phyloP scores from a whole-genome alignment of 2,797 vertebrate genomes.

The Trichosurus vulpecula region DNA sequence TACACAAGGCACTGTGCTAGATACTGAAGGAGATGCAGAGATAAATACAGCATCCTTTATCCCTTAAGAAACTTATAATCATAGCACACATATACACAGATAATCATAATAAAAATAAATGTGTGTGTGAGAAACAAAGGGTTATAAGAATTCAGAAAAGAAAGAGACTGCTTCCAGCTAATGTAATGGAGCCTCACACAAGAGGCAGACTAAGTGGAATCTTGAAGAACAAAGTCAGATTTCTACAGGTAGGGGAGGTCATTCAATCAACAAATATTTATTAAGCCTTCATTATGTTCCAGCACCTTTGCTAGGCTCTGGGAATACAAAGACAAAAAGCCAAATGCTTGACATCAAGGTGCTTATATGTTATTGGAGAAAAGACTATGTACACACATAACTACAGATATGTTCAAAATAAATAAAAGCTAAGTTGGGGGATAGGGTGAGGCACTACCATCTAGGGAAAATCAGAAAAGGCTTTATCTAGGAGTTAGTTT shows the following conservation, averaged over 20 bases:
- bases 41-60: not conserved
- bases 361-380: not conserved
- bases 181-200: not conserved
- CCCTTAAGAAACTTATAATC: not conserved
- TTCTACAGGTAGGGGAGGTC: not conserved
- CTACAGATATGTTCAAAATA: not conserved
- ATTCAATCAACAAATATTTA: not conserved
- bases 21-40: slow-evolving; percentile 6
- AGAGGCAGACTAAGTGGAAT: not conserved
- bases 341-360: not conserved
- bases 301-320: not conserved
- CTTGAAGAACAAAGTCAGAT: not conserved
- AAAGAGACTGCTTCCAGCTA: not conserved
- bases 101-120: not conserved
- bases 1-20: not conserved
- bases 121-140: not conserved
- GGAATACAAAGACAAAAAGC: not conserved
- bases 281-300: not conserved
- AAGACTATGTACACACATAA: not conserved
- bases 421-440: not conserved
- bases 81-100: not conserved
- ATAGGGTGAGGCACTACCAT: not conserved
- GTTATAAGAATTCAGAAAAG: not conserved
- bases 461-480: not conserved
- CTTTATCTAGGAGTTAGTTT: not conserved